phyloP scores from a whole-genome alignment of 2,797 vertebrate species.

The Dendrocincla tyrannina region DNA sequence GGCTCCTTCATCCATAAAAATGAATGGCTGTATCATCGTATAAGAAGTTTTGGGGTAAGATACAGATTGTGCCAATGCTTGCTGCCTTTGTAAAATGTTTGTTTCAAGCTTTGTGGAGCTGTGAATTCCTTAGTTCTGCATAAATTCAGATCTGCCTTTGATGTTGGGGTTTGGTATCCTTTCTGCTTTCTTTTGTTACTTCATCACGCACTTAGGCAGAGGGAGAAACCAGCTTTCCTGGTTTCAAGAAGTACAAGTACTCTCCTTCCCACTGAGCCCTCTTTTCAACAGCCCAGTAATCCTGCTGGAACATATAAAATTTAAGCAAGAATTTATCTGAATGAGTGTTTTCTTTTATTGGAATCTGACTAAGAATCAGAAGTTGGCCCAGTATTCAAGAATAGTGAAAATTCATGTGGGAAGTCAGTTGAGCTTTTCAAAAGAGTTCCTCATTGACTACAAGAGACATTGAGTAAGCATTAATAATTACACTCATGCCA shows the following conservation, averaged over 20 bases:
- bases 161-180: neutral
- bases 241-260: neutral
- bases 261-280: neutral
- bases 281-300: neutral
- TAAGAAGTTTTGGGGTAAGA: neutral
- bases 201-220: neutral
- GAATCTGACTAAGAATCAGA: neutral
- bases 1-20: neutral
- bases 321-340: neutral
- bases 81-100: neutral
- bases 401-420: neutral
- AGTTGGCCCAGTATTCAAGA: neutral
- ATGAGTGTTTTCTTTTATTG: neutral
- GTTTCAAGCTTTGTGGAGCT: neutral
- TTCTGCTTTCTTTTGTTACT: neutral
- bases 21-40: neutral
- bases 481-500: neutral
- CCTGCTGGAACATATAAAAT: neutral
- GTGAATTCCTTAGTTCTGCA: neutral
- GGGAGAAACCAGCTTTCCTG: neutral
- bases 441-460: neutral
- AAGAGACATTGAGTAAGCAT: neutral
- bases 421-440: neutral
- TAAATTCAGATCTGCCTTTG: neutral
- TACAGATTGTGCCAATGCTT: neutral